Conservation (phyloP, 2,113 vertebrate species). For the Micromys minutus region DNA sequence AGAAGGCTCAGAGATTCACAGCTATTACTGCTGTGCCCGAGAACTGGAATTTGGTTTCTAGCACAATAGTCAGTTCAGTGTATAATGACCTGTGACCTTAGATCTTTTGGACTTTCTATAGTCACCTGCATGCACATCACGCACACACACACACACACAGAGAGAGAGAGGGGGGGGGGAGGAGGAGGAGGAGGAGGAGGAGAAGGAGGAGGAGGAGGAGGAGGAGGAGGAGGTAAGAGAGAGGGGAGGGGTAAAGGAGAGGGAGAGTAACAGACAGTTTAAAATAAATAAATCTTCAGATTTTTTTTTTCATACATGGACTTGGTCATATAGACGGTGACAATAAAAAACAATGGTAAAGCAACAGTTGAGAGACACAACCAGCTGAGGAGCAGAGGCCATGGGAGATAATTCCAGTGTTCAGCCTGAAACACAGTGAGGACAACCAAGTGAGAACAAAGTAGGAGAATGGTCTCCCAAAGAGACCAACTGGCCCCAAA, state of each 20-base stretch:
- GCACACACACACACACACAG: background rate
- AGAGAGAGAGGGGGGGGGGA: background rate
- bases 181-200: no score
- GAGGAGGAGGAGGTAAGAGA: no score
- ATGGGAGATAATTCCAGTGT: background rate
- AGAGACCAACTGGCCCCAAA: background rate
- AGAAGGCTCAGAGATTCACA: background rate
- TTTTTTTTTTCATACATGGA: background rate
- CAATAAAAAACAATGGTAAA: background rate
- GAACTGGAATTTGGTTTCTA: background rate
- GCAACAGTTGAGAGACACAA: background rate
- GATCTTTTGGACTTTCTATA: no score
- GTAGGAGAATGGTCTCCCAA: background rate
- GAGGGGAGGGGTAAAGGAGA: no score
- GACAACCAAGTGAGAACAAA: background rate
- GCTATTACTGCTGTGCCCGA: background rate
- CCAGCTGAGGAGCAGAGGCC: background rate
- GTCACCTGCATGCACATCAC: background rate
- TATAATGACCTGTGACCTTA: background rate
- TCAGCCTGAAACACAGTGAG: background rate
- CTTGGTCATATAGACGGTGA: background rate
- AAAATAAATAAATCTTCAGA: background rate
- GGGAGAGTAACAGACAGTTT: background rate
- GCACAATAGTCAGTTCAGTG: background rate
- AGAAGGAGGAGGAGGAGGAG: no score